Evolutionary conservation across 2,888 invertebrate species (phyloP).

Genomic region (Nebria brevicollis): DNA sequence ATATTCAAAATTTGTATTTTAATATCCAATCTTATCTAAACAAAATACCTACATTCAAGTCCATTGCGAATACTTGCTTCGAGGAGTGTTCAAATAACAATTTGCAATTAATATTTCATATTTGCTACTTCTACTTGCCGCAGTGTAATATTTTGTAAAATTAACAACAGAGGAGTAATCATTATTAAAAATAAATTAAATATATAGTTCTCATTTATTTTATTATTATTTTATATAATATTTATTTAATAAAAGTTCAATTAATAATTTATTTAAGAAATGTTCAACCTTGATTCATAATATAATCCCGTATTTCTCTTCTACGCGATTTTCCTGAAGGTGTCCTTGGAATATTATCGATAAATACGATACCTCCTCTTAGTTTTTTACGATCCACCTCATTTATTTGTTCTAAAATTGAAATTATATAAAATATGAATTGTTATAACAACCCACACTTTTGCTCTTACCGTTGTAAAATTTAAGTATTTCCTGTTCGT

Average conservation of each 20-base stretch:
- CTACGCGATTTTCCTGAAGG: conserved; percentile 4
- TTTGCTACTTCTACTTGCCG: not conserved
- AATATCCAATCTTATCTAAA: too few species aligned
- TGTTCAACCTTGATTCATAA: not conserved
- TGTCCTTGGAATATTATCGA: conserved; percentile 1
- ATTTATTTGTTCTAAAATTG: not conserved
- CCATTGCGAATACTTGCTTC: too few species aligned
- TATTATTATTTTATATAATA: too few species aligned
- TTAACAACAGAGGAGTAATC: not conserved
- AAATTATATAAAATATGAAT: not conserved
- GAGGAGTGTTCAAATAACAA: too few species aligned
- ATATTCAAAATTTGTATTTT: too few species aligned
- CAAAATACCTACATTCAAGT: too few species aligned
- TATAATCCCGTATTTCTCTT: conserved; percentile 11
- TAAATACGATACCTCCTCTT: conserved; percentile 6
- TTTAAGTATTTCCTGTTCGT: conserved; percentile 17
- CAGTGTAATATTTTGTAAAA: not conserved
- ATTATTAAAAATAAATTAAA: too few species aligned
- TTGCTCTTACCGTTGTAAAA: not conserved
- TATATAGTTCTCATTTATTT: too few species aligned
- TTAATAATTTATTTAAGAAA: not conserved
- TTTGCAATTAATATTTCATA: too few species aligned
- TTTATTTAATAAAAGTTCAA: too few species aligned
- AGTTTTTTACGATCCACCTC: conserved; percentile 2
- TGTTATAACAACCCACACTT: too few species aligned